Conservation (phyloP, 2,113 vertebrate genomes). For the Accipiter virgatus region DNA sequence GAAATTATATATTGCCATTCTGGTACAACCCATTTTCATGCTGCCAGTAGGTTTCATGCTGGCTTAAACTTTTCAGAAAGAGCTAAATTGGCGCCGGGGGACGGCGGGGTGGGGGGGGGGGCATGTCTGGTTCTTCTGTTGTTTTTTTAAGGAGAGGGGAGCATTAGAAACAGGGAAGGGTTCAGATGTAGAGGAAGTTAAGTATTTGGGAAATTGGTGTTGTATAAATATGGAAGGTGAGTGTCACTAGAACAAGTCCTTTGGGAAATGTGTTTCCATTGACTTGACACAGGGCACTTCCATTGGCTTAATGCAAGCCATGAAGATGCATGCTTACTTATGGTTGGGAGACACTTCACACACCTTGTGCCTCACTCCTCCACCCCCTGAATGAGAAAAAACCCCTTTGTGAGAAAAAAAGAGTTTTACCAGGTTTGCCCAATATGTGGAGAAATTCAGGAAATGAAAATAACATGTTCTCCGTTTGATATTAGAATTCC, state of each 20-base stretch:
- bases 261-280: background rate
- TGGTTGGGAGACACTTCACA: conserved; percentile 48
- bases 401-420: conserved; percentile 9
- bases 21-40: conserved; percentile 4
- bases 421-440: conserved; percentile 33
- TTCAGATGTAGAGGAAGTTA: conserved; percentile 12
- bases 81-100: background rate
- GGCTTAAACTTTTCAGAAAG: conserved; percentile 4
- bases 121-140: background rate
- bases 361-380: conserved; percentile 47
- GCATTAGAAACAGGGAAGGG: conserved; percentile 11
- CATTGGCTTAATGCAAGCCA: conserved; percentile 1
- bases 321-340: conserved; percentile 50
- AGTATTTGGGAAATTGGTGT: conserved; percentile 32
- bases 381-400: conserved; percentile 32
- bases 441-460: conserved; percentile 33
- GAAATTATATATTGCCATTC: background rate
- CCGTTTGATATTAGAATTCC: conserved; percentile 10
- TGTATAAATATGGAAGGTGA: conserved; percentile 40
- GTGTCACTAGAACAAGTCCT: conserved; percentile 39
- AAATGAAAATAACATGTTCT: background rate
- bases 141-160: background rate
- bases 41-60: conserved; percentile 5
- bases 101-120: background rate
- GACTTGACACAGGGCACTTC: conserved; percentile 22